These are phyloP conservation scores for Crypturellus tataupa DNA, from an alignment of 2,797 vertebrate species.

Conservation along the genomic window DNA sequence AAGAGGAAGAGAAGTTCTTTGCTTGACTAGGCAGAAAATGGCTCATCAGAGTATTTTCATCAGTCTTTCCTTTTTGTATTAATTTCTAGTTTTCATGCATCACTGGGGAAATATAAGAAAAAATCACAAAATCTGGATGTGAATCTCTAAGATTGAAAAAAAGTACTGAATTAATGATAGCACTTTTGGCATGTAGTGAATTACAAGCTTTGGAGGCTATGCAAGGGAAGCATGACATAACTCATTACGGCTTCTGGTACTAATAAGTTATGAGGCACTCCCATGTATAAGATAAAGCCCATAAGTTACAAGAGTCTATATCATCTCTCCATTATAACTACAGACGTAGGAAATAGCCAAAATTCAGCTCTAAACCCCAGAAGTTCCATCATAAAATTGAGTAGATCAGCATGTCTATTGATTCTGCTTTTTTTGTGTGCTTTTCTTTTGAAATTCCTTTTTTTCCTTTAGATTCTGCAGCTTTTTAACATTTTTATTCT, in stretches of 20 bases:
- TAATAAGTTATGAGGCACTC: conserved; percentile 76
- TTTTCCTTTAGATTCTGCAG: conserved; percentile 41
- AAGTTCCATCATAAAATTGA: conserved; percentile 74
- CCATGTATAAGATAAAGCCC: conserved; percentile 70
- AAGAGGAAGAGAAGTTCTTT: not conserved
- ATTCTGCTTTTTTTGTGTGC: conserved; percentile 35
- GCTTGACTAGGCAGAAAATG: not conserved
- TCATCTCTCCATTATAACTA: conserved; percentile 75
- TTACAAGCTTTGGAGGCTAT: conserved; percentile 72
- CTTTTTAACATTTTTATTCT: conserved; percentile 50
- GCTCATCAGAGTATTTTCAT: conserved; percentile 42
- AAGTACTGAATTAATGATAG: conserved; percentile 76
- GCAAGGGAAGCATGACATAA: conserved; percentile 70
- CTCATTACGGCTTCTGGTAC: conserved; percentile 69
- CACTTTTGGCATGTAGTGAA: conserved; percentile 56
- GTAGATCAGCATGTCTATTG: conserved; percentile 62
- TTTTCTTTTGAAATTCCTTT: conserved; percentile 54
- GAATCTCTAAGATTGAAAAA: conserved; percentile 54
- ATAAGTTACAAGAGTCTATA: conserved; percentile 75
- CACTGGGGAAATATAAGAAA: conserved; percentile 49
- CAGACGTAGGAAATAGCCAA: conserved; percentile 63
- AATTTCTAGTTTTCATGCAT: conserved; percentile 70
- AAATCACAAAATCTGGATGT: conserved; percentile 66
- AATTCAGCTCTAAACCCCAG: conserved; percentile 48
- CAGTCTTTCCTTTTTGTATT: conserved; percentile 43